Evolutionary conservation across 2,888 invertebrate genomes (phyloP).

Genomic region (Spodoptera littoralis): DNA sequence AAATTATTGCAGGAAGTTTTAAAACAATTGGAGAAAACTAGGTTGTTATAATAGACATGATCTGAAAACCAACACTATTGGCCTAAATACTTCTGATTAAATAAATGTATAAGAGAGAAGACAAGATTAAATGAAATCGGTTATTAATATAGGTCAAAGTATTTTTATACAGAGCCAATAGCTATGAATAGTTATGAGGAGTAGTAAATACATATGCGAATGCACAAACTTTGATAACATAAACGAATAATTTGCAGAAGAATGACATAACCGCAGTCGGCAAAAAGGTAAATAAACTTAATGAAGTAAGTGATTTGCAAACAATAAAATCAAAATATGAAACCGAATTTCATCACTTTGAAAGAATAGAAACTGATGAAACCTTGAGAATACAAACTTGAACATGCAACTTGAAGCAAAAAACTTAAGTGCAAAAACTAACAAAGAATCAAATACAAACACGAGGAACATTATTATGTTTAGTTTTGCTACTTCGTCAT

Average conservation of each 20-base stretch:
- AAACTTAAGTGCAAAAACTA: constrained; percentile 30
- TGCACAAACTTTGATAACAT: no score
- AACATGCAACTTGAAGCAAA: constrained; percentile 28
- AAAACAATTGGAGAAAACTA: constrained; percentile 37
- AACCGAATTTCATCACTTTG: constrained; percentile 17
- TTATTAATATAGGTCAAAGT: constrained; percentile 33
- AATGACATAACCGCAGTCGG: no score
- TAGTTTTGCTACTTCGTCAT: constrained; percentile 50
- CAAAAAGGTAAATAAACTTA: no score
- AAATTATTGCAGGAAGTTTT: constrained; percentile 42
- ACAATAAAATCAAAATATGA: not conserved
- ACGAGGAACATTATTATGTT: constrained; percentile 32
- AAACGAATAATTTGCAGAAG: no score
- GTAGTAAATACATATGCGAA: no score
- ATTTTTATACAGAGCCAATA: constrained; percentile 31
- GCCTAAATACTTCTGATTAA: constrained; percentile 38
- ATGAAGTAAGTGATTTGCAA: not conserved
- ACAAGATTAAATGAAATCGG: constrained; percentile 37
- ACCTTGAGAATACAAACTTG: constrained; percentile 13
- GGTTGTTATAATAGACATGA: constrained; percentile 30
- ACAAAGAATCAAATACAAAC: constrained; percentile 38
- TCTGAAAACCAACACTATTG: constrained; percentile 33
- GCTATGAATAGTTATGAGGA: constrained; percentile 16
- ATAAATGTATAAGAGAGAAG: constrained; percentile 30
- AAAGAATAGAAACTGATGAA: constrained; percentile 6